These are phyloP conservation scores for Drosophila mauritiana DNA, from an alignment of 1,140 invertebrate genomes.

Conservation along the genomic window DNA sequence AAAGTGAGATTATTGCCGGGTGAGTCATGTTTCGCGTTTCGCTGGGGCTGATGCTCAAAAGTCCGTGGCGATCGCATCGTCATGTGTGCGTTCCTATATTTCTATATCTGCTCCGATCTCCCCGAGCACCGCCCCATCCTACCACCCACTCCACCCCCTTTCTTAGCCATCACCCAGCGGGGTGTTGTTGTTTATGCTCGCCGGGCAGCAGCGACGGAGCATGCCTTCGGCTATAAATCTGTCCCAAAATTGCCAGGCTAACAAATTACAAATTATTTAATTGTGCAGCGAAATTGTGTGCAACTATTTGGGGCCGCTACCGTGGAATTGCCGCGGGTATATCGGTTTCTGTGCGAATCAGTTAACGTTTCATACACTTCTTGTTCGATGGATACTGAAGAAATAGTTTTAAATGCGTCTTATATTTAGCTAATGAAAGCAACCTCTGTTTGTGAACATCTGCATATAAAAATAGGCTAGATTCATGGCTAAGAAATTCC, in stretches of 20 bases:
- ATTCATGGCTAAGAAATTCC: not conserved
- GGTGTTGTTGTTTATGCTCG: conserved; percentile 46
- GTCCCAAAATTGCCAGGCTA: conserved; percentile 56
- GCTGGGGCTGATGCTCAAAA: conserved; percentile 23
- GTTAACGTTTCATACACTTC: too few species aligned
- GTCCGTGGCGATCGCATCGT: conserved; percentile 48
- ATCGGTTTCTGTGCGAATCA: not conserved
- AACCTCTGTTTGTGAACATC: too few species aligned
- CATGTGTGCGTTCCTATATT: conserved; percentile 39
- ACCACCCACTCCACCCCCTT: not conserved
- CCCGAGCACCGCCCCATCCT: not conserved
- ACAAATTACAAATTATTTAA: conserved; percentile 68
- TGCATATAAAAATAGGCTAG: too few species aligned
- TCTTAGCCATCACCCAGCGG: not conserved
- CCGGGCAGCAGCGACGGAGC: conserved; percentile 51
- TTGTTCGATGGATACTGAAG: too few species aligned
- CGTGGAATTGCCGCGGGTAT: not conserved
- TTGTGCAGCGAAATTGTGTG: conserved; percentile 66
- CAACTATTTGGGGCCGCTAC: conserved; percentile 50
- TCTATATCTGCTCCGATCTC: conserved; percentile 8
- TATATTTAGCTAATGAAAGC: too few species aligned
- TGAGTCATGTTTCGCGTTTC: conserved; percentile 60
- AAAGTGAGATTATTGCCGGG: conserved; percentile 80
- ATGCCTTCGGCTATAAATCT: conserved; percentile 60
- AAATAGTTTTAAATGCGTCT: too few species aligned